These are phyloP conservation scores for Tubulanus polymorphus DNA, from an alignment of 2,888 invertebrate species.

Conservation along the genomic window DNA sequence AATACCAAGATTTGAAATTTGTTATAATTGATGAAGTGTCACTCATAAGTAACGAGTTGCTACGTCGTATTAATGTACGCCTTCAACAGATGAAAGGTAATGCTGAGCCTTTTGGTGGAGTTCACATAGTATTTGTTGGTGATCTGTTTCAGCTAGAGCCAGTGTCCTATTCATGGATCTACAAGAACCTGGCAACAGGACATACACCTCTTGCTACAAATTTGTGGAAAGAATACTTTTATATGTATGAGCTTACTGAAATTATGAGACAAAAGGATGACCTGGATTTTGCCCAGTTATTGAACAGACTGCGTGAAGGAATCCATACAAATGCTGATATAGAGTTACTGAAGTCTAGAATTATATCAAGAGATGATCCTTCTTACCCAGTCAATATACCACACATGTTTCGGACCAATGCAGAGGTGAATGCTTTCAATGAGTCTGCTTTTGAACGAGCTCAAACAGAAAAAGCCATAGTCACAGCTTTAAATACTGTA, in stretches of 20 bases:
- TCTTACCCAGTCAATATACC: background rate
- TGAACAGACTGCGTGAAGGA: constrained; percentile 23
- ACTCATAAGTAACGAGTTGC: background rate
- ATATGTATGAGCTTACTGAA: constrained; percentile 20
- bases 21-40: constrained; percentile 1
- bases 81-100: background rate
- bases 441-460: background rate
- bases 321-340: constrained; percentile 20
- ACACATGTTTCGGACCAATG: background rate
- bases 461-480: constrained; percentile 2
- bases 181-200: no score
- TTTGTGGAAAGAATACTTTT: no score
- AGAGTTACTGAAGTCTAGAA: constrained; percentile 10
- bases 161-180: constrained; percentile 22
- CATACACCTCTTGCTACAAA: no score
- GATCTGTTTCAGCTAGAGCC: constrained; percentile 22
- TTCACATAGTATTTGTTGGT: constrained; percentile 21
- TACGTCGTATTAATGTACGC: background rate
- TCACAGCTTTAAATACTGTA: constrained; percentile 18
- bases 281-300: constrained; percentile 21
- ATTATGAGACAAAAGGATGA: constrained; percentile 25
- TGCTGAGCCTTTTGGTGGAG: constrained; percentile 20
- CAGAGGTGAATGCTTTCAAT: background rate
- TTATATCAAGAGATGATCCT: constrained; percentile 1
- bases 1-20: background rate